Evolutionary conservation across 2,113 vertebrate species (phyloP), one percentile per base, ranked within the genome.

Genomic region (Cromileptes altivelis): DNA sequence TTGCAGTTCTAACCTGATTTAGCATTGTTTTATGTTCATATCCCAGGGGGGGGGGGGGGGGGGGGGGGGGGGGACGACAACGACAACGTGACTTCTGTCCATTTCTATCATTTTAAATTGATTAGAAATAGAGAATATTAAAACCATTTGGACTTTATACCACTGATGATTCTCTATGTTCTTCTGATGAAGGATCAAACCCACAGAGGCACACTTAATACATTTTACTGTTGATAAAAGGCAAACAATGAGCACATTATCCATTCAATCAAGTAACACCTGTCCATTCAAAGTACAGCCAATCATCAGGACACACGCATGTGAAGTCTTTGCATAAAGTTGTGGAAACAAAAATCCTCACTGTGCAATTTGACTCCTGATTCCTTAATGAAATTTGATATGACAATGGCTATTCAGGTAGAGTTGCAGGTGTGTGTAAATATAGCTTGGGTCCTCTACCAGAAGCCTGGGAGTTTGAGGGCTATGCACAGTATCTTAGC

Each of bases 91-190:
- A 11, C n/a, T 4, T 56, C n/a, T 15, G 21, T 15, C 18, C 15
- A 11, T 21, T n/a, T 4, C 5, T 11, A 4, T 23, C 0, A 12
- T 17, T 2, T 57, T 1, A 18, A 42, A 14, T 0, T 13, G 13
- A 45, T 6, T 2, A 3, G 10, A 10, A 30, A 30, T 30, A 4
- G 30, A 30, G 30, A 30, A 30, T 58, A 15, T 17, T 12, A 45
- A 7, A 47, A 15, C 23, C 13, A 47, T 65, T 47, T 1, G 10
- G 42, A 67, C 42, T 49, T 30, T 30, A 4, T 30, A 18, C 14
- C 23, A 10, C 23, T 30, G 4, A 17, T 19, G 4, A 17, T 37
- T 37, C 3, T 10, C 9, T 5, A 3, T 37, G 3, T 55, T 11
- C 53, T 55, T 55, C 4, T 55, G 21, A 4, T n/a, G 21, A 23